Evolutionary conservation across 2,888 invertebrate species (phyloP), one percentile per base, ranked within the genome.

Genomic region (Serrognathus titanus): DNA sequence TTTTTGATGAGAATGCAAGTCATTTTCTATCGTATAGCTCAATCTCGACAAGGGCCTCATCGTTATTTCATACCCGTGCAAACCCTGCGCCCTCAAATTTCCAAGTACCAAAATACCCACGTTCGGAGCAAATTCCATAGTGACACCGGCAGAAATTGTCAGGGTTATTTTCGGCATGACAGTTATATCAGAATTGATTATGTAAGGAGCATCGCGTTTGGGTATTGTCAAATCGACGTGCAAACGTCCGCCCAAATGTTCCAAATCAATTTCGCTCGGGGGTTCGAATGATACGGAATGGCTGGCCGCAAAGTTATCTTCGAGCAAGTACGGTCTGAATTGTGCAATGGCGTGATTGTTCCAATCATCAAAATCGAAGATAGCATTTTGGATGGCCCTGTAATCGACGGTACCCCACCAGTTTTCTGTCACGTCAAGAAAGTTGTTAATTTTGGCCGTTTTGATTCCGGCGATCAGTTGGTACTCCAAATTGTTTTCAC

Each of bases 311-410:
- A 92, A 85, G 48, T 83, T 82, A 63, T 92, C 88, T 71, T 88
- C 88, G 0, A 89, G 83, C 55, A 97, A 82, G 75, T 87, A 98
- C 0, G 98, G 99, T 53, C 88, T 83, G 75, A 90, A 99, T 10
- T 88, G 84, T 0, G 97, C 97, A 51, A 97, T 86, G 0, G 97
- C 97, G 75, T 94, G 96, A 76, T 95, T 94, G 75, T 99, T 99
- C 98, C 99, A 99, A 74, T 98, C 97, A 74, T 99, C 97, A 77
- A 99, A 97, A 78, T 98, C 98, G 73, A 98, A 97, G 69, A 98
- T 96, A 71, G 87, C 84, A 50, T 85, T 82, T 65, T 86, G 85
- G 52, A 99, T 98, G 53, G 83, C 82, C 4, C 78, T 79, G 51
- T 90, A 86, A 53, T 88, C 83, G 0, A 80, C 79, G 2, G 89